Evolutionary conservation across 2,888 invertebrate genomes (phyloP).

Genomic region (Campoplex capitator): DNA sequence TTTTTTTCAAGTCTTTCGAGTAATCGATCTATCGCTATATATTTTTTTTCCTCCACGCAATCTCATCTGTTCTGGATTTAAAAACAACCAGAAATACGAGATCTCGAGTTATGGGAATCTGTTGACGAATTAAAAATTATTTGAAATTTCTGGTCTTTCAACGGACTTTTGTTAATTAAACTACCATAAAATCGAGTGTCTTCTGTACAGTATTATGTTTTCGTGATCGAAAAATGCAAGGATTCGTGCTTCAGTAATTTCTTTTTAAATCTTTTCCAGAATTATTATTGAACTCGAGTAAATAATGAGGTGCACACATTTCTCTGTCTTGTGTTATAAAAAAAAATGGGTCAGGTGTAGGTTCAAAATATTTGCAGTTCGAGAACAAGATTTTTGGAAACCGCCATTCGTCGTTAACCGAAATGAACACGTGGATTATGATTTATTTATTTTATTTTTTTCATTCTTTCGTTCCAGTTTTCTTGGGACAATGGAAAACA

Average conservation of each 20-base stretch:
- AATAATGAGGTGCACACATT: background rate
- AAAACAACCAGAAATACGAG: background rate
- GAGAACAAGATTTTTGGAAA: background rate
- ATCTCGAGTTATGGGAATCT: background rate
- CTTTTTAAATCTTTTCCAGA: no score
- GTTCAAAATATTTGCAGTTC: background rate
- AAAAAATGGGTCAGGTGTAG: background rate
- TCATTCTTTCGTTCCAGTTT: background rate
- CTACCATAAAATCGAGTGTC: background rate
- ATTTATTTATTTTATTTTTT: background rate
- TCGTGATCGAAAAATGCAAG: background rate
- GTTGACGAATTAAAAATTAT: background rate
- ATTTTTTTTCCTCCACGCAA: background rate
- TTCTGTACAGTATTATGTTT: background rate
- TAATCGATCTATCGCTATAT: background rate
- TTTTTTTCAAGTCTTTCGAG: background rate
- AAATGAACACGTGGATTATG: background rate
- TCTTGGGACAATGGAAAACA: background rate
- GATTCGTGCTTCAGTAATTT: background rate
- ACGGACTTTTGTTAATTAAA: background rate
- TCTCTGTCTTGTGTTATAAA: background rate
- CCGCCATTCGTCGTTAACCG: background rate
- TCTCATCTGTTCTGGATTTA: background rate
- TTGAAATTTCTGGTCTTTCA: background rate
- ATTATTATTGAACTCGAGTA: background rate